Base-by-base conservation (phyloP, 2,888 invertebrate genomes). In the Vesta saturnalis region DNA sequence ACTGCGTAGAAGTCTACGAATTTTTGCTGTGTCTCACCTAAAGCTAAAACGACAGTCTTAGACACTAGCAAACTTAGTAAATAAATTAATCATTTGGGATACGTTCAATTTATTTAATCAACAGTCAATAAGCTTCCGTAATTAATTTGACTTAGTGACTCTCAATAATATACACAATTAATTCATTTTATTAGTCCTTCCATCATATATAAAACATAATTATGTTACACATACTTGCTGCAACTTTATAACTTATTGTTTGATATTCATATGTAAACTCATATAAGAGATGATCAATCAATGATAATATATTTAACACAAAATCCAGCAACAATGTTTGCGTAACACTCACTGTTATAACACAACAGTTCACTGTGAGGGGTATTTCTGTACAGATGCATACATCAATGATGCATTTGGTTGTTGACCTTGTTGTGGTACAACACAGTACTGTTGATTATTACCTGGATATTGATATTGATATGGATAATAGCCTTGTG, bases 351-450 rank as follows among this genome's bases (percentile, higher is more conserved):
- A 23, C 47, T 62, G 62, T 69, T 61, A 58, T 43, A 66, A 52
- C 64, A 60, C 66, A 47, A 47, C 64, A 22, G 72, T 85, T 91
- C 93, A 94, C 92, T 94, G 94, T 85, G 93, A 90, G 81, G 92
- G 94, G 86, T 94, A 94, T 87, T 94, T 92, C 82, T 92, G 92
- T 88, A 94, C 91, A 83, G 91, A 88, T 81, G 87, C 86, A 80
- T 91, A 92, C 90, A 92, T 89, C 74, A 89, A 86, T 79, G 88
- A 84, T 73, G 87, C 80, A 88, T 83, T 89, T 86, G 82, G 85
- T 77, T 79, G 83, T 81, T 82, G 89, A 57, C 81, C 81, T 70
- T 84, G 84, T 68, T 83, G 84, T 3, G 83, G 84, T 80, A 84
- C 80, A 73, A 85, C 80, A 75, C 84, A 83, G 72, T 84, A 85